phyloP scores from a whole-genome alignment of 1,140 invertebrate species.

The Brachionus angularis region DNA sequence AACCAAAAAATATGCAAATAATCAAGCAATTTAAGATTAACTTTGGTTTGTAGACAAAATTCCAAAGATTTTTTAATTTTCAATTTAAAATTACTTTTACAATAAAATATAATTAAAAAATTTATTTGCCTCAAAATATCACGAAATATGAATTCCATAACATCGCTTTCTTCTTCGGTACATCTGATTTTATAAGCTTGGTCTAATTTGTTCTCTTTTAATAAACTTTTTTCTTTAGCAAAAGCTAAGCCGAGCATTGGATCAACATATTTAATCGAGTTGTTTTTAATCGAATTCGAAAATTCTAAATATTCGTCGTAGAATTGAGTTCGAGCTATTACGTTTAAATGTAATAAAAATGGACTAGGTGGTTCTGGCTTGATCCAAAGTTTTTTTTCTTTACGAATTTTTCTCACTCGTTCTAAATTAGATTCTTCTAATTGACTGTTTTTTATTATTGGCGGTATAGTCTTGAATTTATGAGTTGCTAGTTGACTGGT shows the following conservation, averaged over 20 bases:
- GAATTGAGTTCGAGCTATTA: conserved; percentile 57
- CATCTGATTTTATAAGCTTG: not conserved
- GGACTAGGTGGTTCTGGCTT: conserved; percentile 52
- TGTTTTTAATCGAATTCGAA: conserved; percentile 49
- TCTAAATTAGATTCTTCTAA: conserved; percentile 19
- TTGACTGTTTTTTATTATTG: conserved; percentile 5
- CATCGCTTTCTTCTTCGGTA: conserved; percentile 35
- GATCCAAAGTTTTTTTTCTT: conserved; percentile 47
- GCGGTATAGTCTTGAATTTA: conserved; percentile 46
- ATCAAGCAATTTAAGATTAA: too few species aligned
- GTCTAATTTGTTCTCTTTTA: not conserved
- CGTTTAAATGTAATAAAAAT: conserved; percentile 55
- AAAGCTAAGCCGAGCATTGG: not conserved
- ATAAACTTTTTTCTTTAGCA: not conserved
- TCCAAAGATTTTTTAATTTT: too few species aligned
- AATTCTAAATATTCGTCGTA: conserved; percentile 52
- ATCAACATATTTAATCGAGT: conserved; percentile 10
- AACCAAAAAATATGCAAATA: too few species aligned
- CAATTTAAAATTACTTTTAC: not conserved
- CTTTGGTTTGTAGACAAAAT: too few species aligned
- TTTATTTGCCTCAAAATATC: conserved; percentile 45
- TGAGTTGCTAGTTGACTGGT: conserved; percentile 47
- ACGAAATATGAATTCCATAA: conserved; percentile 41
- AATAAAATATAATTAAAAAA: not conserved
- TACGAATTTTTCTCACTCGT: not conserved